Evolutionary conservation across 2,797 vertebrate species (phyloP), one percentile per base, ranked within the genome.

Genomic region (Mormyrus hasselquistii): DNA sequence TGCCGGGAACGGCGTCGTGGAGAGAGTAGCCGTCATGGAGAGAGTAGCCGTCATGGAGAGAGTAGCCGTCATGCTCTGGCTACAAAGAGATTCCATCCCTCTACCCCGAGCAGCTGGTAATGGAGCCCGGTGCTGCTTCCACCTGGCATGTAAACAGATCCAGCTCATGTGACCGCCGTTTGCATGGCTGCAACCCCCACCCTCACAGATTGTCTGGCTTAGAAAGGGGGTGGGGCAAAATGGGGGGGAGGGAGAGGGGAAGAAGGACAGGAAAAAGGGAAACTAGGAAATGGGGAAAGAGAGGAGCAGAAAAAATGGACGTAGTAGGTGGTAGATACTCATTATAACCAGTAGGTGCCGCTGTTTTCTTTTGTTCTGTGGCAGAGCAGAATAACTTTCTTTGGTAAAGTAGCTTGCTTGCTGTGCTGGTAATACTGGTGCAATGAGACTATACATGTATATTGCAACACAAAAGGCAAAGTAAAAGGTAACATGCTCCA

Each of bases 71-170:
- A 84, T 49, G 79, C 44, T 22, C 25, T 22, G 82, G 47, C 7
- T 29, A 5, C 82, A 47, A 4, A 22, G 3, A 4, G 73, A 92
- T 91, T 59, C 84, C 84, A 87, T 90, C 8, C 3, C 22, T 52
- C 19, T 50, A 3, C 47, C 44, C 82, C 10, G 22, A 2, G 47
- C 82, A 29, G 47, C 82, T 50, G 41, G 82, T 84, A 84, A 84
- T 52, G 82, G 82, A 84, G n/a, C 47, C 47, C 0, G 1, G 87
- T 90, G 89, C 88, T 89, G 89, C 90, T 88, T 92, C 84, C 90
- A 92, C 92, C 90, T 91, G 92, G 59, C 89, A 88, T 86, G 89
- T 79, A 47, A 79, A 79, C 73, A 79, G 73, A 79, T 47, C 73
- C 73, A 14, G 65, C 16, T 79, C 73, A 41, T 9, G 38, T 79